Percentiles rank a stretch among this genome's conserved stretches.
These are phyloP conservation scores for Trachelus tabidus DNA, from an alignment of 2,888 invertebrate species.

Conservation along the genomic window DNA sequence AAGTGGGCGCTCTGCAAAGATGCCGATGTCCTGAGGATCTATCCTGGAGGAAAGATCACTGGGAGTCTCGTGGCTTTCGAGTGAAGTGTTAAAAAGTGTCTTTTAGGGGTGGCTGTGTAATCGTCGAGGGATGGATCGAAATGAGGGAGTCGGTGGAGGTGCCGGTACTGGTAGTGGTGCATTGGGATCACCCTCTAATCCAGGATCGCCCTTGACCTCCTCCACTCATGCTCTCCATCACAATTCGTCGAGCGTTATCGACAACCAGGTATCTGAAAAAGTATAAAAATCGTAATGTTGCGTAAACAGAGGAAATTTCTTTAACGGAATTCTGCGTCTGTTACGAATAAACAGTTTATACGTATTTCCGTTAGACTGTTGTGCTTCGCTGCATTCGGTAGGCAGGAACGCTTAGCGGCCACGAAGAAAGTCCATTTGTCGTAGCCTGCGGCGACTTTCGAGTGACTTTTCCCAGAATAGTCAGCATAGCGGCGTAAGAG, in stretches of 20 bases:
- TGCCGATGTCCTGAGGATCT: neutral
- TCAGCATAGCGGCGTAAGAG: neutral
- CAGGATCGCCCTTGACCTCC: constrained; percentile 47
- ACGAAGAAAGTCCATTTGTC: neutral
- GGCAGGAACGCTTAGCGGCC: neutral
- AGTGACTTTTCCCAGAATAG: neutral
- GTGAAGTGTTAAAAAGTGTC: neutral
- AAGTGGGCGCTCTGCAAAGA: neutral
- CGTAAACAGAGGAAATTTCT: neutral
- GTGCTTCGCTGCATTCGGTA: neutral
- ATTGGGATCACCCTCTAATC: constrained; percentile 31
- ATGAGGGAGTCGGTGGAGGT: constrained; percentile 45
- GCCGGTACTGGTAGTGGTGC: constrained; percentile 14
- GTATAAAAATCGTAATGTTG: neutral
- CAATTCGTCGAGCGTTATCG: constrained; percentile 47
- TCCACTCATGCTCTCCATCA: constrained; percentile 47
- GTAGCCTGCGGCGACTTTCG: neutral
- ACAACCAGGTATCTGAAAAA: constrained; percentile 47
- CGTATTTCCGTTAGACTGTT: neutral
- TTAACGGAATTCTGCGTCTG: neutral
- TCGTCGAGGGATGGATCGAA: constrained; percentile 44
- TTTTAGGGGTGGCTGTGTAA: neutral
- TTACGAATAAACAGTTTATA: neutral
- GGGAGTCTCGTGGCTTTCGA: neutral
- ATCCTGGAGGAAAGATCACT: neutral